Base-by-base conservation (phyloP, 2,888 invertebrate species). In the Corbicula japonica region DNA sequence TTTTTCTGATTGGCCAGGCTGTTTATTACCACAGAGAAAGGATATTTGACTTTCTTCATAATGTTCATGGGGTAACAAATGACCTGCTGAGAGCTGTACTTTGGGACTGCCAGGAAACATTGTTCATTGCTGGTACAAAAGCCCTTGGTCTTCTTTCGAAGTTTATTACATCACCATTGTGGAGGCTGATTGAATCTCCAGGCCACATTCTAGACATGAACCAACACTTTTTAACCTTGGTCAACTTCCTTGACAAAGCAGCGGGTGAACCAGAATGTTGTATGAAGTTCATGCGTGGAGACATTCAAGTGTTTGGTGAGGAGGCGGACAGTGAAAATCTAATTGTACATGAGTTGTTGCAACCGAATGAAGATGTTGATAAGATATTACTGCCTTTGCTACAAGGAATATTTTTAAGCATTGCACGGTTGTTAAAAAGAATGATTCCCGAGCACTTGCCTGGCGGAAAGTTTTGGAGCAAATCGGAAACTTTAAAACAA, bases 361-460 rank as follows among this genome's bases (percentile, higher is more conserved):
- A 21, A 15, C 32, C 48, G 35, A 23, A 38, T 48, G 41, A 54
- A 50, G 63, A 32, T 15, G 38, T 74, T 28, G 62, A 68, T 54
- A 18, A 54, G n/a, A 63, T 70, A 12, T 26, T 23, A 1, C 30
- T 44, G 30, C 68, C 61, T 15, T 10, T 78, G 54, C 35, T 78
- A 10, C 73, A 78, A 32, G 30, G 23, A n/a, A n/a, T 80, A 12
- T 80, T 76, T 41, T 6, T 46, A 10, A 54, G 69, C 10, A 50
- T 73, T 3, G 38, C 23, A 21, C 63, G 76, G 46, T 23, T 84
- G 21, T 54, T 84, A 8, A 35, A 32, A 10, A 21, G 75, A 61
- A 80, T 80, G 78, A 58, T 80, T 4, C 46, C 69, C 28, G 76
- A 80, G 12, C 77, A 80, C 72, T 30, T 80, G 21, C 78, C 69